Base-by-base conservation (phyloP, 2,888 invertebrate species). In the Torymus texanus region DNA sequence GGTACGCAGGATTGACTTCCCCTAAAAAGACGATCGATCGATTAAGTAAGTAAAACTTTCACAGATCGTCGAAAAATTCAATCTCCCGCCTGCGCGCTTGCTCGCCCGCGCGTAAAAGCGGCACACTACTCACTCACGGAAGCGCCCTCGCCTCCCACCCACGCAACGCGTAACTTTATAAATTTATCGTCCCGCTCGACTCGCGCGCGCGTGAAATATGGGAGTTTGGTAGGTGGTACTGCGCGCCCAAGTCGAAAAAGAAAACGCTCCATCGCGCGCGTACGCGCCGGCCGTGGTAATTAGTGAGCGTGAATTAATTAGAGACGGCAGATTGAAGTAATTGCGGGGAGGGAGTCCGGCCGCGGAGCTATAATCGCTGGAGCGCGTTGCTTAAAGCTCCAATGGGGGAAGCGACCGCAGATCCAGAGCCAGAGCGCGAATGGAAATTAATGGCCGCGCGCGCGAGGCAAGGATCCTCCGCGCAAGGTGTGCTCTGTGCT, bases 321-420 rank as follows among this genome's bases (percentile, higher is more conserved):
- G 71, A 79, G 75, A 65, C 66, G 55, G 70, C 71, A 75, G 79
- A 79, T 79, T 79, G 75, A 79, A 75, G 75, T 79, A 79, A 79
- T 79, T 79, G 61, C 79, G 41, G 16, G 29, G 41, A 29, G 29
- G 29, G 29, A 29, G 63, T 50, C 41, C 50, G 21, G 29, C n/a
- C 11, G 59, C 72, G n/a, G 16, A 24, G 74, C 65, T 10, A 58
- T 16, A 24, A 62, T 55, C 68, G 63, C 70, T 76, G 70, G 76
- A 41, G 41, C 24, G 12, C 24, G 53, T 21, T 13, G 24, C 11
- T 29, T 53, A n/a, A 62, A 63, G 63, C 29, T 74, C 18, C 68
- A 55, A 71, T 59, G 41, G 71, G 21, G 29, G 29, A 29, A 29
- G 4, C 29, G 50, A 51, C 68, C 56, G 16, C 67, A 67, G 29